Conservation (phyloP, 2,797 vertebrate species). For the Megalops cyprinoides region DNA sequence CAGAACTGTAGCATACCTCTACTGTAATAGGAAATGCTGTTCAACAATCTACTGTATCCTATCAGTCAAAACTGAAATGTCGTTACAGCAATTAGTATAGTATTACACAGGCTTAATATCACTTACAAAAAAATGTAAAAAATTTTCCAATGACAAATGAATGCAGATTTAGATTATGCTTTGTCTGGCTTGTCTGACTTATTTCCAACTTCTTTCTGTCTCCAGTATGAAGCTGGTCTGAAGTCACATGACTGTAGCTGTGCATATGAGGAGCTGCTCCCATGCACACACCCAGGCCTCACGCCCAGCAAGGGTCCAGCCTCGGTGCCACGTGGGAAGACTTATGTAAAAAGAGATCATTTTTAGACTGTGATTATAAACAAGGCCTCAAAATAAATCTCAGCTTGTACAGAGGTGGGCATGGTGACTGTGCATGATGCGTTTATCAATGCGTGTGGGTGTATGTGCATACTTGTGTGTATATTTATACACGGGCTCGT, state of each 20-base stretch:
- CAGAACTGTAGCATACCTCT: no score
- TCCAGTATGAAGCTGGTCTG: not conserved
- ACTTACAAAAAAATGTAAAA: no score
- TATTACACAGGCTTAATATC: no score
- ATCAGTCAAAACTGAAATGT: no score
- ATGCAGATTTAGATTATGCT: not conserved
- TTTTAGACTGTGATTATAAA: not conserved
- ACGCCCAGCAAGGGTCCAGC: not conserved
- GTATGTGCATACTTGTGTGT: no score
- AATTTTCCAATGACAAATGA: no score
- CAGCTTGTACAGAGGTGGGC: not conserved
- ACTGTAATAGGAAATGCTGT: no score
- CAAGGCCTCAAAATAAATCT: not conserved
- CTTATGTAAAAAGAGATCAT: not conserved
- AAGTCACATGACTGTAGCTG: not conserved
- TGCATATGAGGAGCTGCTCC: not conserved
- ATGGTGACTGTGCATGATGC: not conserved
- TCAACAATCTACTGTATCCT: no score
- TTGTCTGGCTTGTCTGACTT: not conserved
- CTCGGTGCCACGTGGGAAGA: not conserved
- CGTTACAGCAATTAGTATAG: no score
- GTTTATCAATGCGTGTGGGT: not conserved
- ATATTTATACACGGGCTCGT: no score
- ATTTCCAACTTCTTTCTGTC: no score
- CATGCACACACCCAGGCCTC: not conserved